Percentiles rank a stretch among this genome's conserved stretches.
Conservation (phyloP, 2,797 vertebrate species). For the Agapornis canus region DNA sequence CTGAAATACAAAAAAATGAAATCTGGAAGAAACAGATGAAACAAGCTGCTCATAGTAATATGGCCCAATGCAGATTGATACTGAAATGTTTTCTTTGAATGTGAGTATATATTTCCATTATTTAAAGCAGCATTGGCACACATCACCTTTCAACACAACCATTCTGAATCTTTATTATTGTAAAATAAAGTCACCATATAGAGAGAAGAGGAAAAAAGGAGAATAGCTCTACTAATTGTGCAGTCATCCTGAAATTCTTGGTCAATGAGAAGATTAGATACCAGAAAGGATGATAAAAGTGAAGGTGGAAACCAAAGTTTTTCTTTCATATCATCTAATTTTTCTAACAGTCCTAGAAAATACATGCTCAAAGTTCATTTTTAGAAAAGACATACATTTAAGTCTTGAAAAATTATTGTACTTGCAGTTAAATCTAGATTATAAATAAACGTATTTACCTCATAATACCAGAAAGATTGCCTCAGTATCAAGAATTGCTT, state of each 20-base stretch:
- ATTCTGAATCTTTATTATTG: constrained; percentile 73
- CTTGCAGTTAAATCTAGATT: constrained; percentile 67
- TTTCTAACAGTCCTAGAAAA: constrained; percentile 74
- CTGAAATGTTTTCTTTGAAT: constrained; percentile 19
- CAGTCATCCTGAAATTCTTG: constrained; percentile 67
- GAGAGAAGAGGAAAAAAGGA: neutral
- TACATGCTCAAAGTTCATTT: constrained; percentile 74
- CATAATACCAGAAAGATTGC: constrained; percentile 69
- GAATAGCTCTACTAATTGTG: constrained; percentile 53
- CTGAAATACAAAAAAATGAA: constrained; percentile 38
- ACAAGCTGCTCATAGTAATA: constrained; percentile 38
- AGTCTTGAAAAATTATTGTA: constrained; percentile 62
- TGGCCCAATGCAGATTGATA: constrained; percentile 28
- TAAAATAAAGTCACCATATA: constrained; percentile 66
- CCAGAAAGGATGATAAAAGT: constrained; percentile 55
- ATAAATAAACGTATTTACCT: constrained; percentile 74
- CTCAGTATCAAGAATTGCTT: constrained; percentile 65
- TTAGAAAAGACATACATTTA: constrained; percentile 68
- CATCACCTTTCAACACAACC: constrained; percentile 61
- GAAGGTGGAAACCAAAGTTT: constrained; percentile 2
- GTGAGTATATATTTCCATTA: neutral
- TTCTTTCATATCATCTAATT: constrained; percentile 58
- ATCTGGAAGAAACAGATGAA: constrained; percentile 20
- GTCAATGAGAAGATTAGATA: constrained; percentile 51
- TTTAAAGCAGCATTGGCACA: constrained; percentile 55